Evolutionary conservation across 2,888 invertebrate genomes (phyloP).

Genomic region (Scaptomyza cyrtandrae): DNA sequence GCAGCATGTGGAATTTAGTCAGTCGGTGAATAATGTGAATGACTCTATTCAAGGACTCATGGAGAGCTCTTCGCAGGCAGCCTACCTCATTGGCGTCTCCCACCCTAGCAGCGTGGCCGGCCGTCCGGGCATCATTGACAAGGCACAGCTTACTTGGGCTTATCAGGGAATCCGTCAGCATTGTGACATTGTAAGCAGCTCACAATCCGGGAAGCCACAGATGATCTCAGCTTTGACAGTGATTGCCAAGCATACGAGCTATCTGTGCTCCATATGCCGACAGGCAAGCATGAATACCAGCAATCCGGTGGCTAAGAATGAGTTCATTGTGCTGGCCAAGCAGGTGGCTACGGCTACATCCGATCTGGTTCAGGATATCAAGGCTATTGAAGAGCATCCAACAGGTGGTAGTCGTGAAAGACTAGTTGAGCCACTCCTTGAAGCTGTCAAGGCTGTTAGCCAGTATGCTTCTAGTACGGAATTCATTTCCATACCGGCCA

Average conservation of each 20-base stretch:
- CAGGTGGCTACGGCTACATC: conserved; percentile 98
- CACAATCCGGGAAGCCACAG: conserved; percentile 91
- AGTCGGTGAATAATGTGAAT: conserved; percentile 93
- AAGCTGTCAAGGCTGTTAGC: conserved; percentile 96
- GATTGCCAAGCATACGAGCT: conserved; percentile 98
- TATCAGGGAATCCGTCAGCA: conserved; percentile 95
- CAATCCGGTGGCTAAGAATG: conserved; percentile 96
- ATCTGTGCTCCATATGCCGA: conserved; percentile 97
- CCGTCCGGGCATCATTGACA: conserved; percentile 94
- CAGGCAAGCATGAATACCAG: conserved; percentile 95
- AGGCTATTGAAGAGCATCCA: conserved; percentile 93
- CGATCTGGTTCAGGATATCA: conserved; percentile 96
- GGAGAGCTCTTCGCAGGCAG: conserved; percentile 97
- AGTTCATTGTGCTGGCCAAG: conserved; percentile 98
- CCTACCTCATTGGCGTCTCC: conserved; percentile 96
- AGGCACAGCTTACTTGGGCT: conserved; percentile 93
- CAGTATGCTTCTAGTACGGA: conserved; percentile 97
- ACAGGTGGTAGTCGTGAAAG: conserved; percentile 90
- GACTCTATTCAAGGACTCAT: conserved; percentile 95
- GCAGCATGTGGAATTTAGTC: conserved; percentile 93
- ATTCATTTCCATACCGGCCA: conserved; percentile 96
- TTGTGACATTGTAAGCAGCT: conserved; percentile 90
- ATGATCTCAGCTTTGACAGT: conserved; percentile 96
- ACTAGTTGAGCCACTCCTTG: conserved; percentile 93
- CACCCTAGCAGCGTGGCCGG: conserved; percentile 96